Evolutionary conservation across 2,888 invertebrate species (phyloP).

Genomic region (Acanthosepion pharaonis): DNA sequence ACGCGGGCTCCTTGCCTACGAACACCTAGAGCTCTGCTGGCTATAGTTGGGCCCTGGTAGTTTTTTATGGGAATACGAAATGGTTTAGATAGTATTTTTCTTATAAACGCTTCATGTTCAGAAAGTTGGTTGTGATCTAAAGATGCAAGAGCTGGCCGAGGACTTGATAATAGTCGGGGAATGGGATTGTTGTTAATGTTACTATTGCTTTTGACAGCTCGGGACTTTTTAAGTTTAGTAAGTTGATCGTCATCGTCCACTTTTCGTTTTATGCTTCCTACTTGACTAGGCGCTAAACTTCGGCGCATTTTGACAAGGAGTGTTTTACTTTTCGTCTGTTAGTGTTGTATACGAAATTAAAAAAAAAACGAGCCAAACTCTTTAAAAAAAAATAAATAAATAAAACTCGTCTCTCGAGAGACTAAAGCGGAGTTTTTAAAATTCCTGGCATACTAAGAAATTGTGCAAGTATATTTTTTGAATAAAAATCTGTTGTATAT

Average conservation of each 20-base stretch:
- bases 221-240: background rate
- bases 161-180: background rate
- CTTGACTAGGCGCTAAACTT: slow-evolving; percentile 37
- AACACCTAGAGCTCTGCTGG: slow-evolving; percentile 86
- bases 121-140: slow-evolving; percentile 42
- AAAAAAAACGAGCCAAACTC: background rate
- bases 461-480: background rate
- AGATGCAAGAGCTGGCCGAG: background rate
- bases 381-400: background rate
- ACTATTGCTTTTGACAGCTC: background rate
- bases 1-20: slow-evolving; percentile 79
- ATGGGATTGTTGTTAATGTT: background rate
- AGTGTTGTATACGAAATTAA: background rate
- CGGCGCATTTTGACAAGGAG: background rate
- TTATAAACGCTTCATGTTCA: slow-evolving; percentile 85
- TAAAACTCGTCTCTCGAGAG: too few relatives aligned
- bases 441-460: background rate
- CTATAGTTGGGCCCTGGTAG: slow-evolving; percentile 84
- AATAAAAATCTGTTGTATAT: background rate
- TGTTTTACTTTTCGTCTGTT: background rate
- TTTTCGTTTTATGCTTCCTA: slow-evolving; percentile 34
- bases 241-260: background rate
- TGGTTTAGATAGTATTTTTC: slow-evolving; percentile 85
- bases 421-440: background rate
- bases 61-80: slow-evolving; percentile 95